Percentiles rank a stretch among this genome's conserved stretches.
Evolutionary conservation across 1,140 invertebrate genomes (phyloP).

Genomic region (Mercenaria mercenaria): DNA sequence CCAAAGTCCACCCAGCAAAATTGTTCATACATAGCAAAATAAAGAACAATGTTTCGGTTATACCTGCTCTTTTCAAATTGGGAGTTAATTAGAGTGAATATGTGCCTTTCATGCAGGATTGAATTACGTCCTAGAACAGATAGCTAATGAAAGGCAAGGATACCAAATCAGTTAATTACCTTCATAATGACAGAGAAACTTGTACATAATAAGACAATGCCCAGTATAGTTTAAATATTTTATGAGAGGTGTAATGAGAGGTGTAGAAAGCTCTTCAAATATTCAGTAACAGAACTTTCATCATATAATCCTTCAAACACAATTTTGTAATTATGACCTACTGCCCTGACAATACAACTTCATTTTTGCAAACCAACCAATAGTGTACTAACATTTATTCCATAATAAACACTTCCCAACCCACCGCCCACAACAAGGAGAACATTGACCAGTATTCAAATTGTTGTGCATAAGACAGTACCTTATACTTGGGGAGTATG

Average conservation of each 20-base stretch:
- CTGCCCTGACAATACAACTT: too few species aligned
- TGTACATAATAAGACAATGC: slow-evolving; percentile 8
- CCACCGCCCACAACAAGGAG: too few species aligned
- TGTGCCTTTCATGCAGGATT: neutral
- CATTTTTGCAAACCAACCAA: too few species aligned
- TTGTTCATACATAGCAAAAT: neutral
- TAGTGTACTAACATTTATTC: too few species aligned
- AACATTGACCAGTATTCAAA: too few species aligned
- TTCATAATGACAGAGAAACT: neutral
- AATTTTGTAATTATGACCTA: too few species aligned
- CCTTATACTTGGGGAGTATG: too few species aligned
- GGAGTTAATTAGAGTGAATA: neutral
- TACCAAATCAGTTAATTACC: slow-evolving; percentile 26
- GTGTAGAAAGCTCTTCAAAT: neutral
- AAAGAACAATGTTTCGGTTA: neutral
- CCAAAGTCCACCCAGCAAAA: neutral
- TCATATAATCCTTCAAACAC: too few species aligned
- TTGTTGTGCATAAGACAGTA: too few species aligned
- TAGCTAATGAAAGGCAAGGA: slow-evolving; percentile 14
- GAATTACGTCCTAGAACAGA: neutral
- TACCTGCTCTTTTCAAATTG: neutral
- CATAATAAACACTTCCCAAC: too few species aligned
- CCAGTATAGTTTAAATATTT: slow-evolving; percentile 25
- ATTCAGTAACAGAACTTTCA: neutral
- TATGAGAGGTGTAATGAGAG: slow-evolving; percentile 22